Base-by-base conservation (phyloP, 2,888 invertebrate species). In the Cristatella mucedo region DNA sequence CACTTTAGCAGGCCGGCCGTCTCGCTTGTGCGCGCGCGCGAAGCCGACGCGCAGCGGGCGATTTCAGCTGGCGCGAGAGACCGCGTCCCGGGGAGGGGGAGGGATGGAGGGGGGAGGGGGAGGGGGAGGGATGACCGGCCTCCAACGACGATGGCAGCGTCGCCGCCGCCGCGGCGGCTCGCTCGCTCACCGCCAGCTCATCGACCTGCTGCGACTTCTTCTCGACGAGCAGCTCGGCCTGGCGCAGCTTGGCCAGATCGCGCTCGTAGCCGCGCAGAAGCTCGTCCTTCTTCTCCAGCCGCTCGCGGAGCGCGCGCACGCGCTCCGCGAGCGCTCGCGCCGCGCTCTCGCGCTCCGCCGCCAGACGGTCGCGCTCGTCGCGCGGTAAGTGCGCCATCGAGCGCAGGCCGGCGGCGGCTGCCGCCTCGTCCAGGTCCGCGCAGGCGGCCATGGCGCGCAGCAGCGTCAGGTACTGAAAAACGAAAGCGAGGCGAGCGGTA, bases 231-330 rank as follows among this genome's bases (percentile, higher is more conserved):
- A 36, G 24, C 19, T 36, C 33, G 16, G 38, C 46, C 41, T 43
- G 61, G 57, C 61, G 54, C 33, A 66, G 51, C 46, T 57, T 62
- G 11, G 57, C 56, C n/a, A 66, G 47, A 47, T 65, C 64, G 36
- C 49, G 47, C 43, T 66, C 66, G 45, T 65, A 66, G 19, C 59
- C 60, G 34, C 56, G 54, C n/a, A 66, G 46, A 7, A 66, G 48
- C 22, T 60, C 59, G 40, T 63, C 62, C 41, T 66, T 66, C 30
- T 63, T 47, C n/a, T 30, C 20, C 13, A 38, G 33, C 21, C 47
- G 20, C 33, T 45, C 46, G 33, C 39, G 47, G 9, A 46, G 29
- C 21, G 44, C 33, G 44, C 50, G 53, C 21, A 63, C 53, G 21
- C 55, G 49, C 22, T 50, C 51, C 2, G 53, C 49, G 29, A 64